Conservation (phyloP, 2,797 vertebrate species). For the Thripadectes ignobilis region DNA sequence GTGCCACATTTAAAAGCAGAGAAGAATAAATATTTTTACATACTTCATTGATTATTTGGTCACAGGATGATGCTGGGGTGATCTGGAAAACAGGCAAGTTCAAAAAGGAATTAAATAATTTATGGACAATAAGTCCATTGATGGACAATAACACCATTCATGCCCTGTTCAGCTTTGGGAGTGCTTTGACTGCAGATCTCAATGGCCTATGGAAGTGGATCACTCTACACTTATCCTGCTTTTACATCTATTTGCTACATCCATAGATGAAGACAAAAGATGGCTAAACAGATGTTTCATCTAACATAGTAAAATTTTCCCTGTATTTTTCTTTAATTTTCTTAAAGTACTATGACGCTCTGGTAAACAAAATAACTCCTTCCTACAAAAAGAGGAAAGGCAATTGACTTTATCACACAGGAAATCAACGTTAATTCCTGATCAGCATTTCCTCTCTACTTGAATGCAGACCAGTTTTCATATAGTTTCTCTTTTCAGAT, state of each 20-base stretch:
- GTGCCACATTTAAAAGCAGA: neutral
- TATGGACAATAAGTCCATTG: neutral
- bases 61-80: neutral
- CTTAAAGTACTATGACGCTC: neutral
- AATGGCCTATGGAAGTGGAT: neutral
- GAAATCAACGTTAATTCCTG: neutral
- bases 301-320: neutral
- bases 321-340: neutral
- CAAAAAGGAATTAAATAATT: neutral
- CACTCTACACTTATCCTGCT: neutral
- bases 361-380: neutral
- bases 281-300: neutral
- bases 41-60: neutral
- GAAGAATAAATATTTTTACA: neutral
- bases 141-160: neutral
- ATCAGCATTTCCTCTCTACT: neutral
- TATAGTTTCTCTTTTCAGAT: neutral
- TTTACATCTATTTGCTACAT: neutral
- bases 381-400: neutral
- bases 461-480: neutral
- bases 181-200: neutral
- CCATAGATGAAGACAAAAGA: neutral
- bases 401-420: neutral
- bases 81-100: neutral
- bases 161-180: neutral